These are phyloP conservation scores for Pomatostomus ruficeps DNA, from an alignment of 2,113 vertebrate species.

Conservation along the genomic window DNA sequence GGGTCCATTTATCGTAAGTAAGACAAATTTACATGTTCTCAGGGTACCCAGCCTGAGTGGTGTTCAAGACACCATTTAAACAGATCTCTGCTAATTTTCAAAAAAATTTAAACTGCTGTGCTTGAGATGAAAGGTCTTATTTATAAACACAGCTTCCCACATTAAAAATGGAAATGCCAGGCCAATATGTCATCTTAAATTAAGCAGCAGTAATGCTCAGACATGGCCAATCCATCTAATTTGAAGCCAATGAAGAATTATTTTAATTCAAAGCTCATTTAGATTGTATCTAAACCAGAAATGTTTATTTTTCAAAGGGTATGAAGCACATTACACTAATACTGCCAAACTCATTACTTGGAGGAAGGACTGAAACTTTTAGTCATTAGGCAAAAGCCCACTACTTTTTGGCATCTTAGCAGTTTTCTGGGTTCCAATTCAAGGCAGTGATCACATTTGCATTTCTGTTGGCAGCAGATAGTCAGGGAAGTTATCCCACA, in stretches of 20 bases:
- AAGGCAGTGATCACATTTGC: neutral
- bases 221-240: slow-evolving; percentile 22
- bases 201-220: slow-evolving; percentile 36
- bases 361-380: neutral
- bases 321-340: neutral
- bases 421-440: neutral
- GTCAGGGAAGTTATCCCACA: neutral
- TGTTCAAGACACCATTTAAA: neutral
- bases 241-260: slow-evolving; percentile 41
- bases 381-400: neutral
- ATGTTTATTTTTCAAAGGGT: slow-evolving; percentile 39
- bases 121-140: slow-evolving; percentile 15
- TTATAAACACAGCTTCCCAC: slow-evolving; percentile 12
- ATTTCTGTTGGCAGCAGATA: neutral
- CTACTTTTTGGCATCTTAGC: neutral
- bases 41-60: neutral
- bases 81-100: neutral
- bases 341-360: neutral
- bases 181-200: slow-evolving; percentile 36
- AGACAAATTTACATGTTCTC: slow-evolving; percentile 6
- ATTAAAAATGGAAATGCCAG: slow-evolving; percentile 50
- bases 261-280: slow-evolving; percentile 33
- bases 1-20: neutral
- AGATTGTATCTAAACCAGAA: slow-evolving; percentile 30
- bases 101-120: neutral